Evolutionary conservation across 2,797 vertebrate genomes (phyloP), one percentile per base, ranked within the genome.

Genomic region (Siniperca obscura): DNA sequence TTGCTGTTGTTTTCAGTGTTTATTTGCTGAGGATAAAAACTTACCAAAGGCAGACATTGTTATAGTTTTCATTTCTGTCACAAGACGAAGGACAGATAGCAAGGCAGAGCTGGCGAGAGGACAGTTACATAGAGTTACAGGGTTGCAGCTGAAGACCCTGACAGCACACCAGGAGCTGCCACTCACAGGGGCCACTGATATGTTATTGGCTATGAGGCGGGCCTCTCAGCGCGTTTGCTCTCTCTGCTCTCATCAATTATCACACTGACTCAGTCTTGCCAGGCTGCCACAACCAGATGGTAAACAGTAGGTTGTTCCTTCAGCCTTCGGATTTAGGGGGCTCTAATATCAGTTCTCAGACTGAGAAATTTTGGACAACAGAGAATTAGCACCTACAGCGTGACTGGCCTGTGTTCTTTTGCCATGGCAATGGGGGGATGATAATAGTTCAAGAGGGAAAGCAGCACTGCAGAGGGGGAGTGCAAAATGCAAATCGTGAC

Each of bases 231-330:
- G 84, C 69, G 81, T 82, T 62, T 74, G 76, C 83, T 83, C 67
- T 68, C 82, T 81, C 73, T 27, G 46, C 74, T 90, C 86, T 88
- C 89, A 87, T 92, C 85, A 93, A 94, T 95, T 95, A 95, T 76
- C 38, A 21, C 83, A 64, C 80, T 80, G 79, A 84, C 81, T 88
- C 77, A 71, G 55, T 69, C 89, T 69, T 82, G 70, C 82, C 81
- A 87, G 80, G 61, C 79, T 69, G 80, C 80, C 50, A 76, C 74
- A 74, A 78, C 86, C 92, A 93, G 92, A 91, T 93, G 92, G 89
- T 89, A 85, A 93, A 90, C 87, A 90, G 80, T 82, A 82, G 87
- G 82, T 76, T 83, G 80, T 70, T 87, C 76, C 76, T 70, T 83
- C 84, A 84, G 82, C 78, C 78, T 67, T 81, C 16, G 1, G 64